A percentile compares a stretch with the other conserved stretches of the same genome.
Evolutionary conservation across 2,888 invertebrate genomes (phyloP).

Genomic region (Cephus pulcher): DNA sequence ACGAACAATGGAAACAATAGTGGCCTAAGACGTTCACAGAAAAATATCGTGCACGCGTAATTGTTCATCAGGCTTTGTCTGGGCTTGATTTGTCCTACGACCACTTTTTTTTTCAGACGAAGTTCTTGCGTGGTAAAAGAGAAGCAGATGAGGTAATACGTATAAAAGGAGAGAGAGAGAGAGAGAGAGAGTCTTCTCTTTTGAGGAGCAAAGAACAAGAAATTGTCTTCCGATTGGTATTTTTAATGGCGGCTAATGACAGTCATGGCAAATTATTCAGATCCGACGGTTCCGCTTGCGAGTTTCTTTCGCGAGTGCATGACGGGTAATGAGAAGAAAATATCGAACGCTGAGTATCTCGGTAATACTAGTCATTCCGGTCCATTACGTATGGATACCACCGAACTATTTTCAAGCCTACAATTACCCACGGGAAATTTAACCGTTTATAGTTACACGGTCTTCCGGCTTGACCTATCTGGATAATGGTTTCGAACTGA

Average conservation of each 20-base stretch:
- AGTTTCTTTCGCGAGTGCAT: conserved; percentile 4
- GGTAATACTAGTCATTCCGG: conserved; percentile 26
- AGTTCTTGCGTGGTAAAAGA: not conserved
- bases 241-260: not conserved
- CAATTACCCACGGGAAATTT: conserved; percentile 30
- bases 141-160: not conserved
- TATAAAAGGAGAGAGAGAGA: not conserved
- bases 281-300: too few species aligned
- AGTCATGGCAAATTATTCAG: not conserved
- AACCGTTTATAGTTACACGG: conserved; percentile 21
- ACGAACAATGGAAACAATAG: not conserved
- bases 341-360: conserved; percentile 17
- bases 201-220: too few species aligned
- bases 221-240: too few species aligned
- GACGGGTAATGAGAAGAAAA: conserved; percentile 16
- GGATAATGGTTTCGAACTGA: too few species aligned
- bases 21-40: not conserved
- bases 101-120: not conserved
- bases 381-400: conserved; percentile 27
- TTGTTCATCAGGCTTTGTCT: not conserved
- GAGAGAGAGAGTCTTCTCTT: too few species aligned
- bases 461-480: too few species aligned
- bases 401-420: conserved; percentile 25
- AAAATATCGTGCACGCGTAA: not conserved
- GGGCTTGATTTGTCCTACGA: not conserved